Evolutionary conservation across 2,113 vertebrate species (phyloP), one percentile per base, ranked within the genome.

Genomic region (Entosphenus tridentatus): DNA sequence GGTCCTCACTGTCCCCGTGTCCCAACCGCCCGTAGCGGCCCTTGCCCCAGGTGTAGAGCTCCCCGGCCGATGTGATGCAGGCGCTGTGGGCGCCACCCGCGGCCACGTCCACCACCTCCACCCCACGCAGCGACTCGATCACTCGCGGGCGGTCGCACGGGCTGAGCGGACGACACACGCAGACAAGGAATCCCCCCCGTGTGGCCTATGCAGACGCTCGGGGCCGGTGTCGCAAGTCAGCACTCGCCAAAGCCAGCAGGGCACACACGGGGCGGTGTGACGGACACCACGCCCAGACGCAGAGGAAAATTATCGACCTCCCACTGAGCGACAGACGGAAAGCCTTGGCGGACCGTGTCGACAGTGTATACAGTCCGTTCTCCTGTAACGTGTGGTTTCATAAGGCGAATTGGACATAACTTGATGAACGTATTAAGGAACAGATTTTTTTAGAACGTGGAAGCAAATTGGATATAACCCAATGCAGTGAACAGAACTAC

Each of bases 1-100:
- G 93, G 75, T 97, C 93, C 72, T 98, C 93, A 10, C 90, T 97
- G 76, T 98, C 93, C 8, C 92, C 90, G 3, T 98, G 93, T 2
- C 93, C 93, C 69, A 98, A 83, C 8, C 93, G 84, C 14, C 93
- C 93, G 0, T 98, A 96, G 18, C 92, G 85, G 56, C 93, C 93
- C 70, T 98, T 97, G 56, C 93, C 93, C 93, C 93, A 96, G 0
- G 93, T 95, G 76, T 96, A 98, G 57, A 98, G 88, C 77, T 95
- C 93, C 57, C 93, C 93, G 1, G 85, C 90, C 70, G 89, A 82
- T 4, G 92, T 90, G 72, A 98, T 89, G 9, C 92, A 98, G 1
- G 92, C 93, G 0, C 93, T 96, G 80, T 98, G 92, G 1, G 93
- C 93, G 68, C 93, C 93, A 2, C 93, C 92, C 1, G 93, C 89